Base-by-base conservation (phyloP, 2,888 invertebrate genomes). In the Acholoe squamosa region DNA sequence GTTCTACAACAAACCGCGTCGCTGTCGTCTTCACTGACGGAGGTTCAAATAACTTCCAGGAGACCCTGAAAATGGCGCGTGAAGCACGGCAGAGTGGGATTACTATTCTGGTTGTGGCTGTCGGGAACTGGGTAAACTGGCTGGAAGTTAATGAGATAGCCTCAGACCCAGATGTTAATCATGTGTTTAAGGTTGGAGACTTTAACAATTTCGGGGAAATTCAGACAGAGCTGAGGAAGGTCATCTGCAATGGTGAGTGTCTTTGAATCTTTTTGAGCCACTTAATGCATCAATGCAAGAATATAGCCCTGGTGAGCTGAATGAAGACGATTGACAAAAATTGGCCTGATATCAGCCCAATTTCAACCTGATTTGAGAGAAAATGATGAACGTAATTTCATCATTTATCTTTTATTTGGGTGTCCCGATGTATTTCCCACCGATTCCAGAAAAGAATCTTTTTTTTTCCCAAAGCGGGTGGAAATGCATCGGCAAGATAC, bases 21-120 rank as follows among this genome's bases (percentile, higher is more conserved):
- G 93, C 91, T 22, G 90, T 94, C n/a, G 86, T 94, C 22, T 92
- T 95, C 16, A 93, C 91, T 25, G 93, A 95, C 88, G 95, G 95
- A 90, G 93, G 94, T 16, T 95, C 95, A 92, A 89, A 90, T 25
- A 76, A 90, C 43, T 90, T 90, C 25, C 25, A 22, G 77, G 25
- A 43, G 43, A 89, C 89, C 16, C 52, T 89, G 19, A 76, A 71
- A 34, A 76, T 76, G 77, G 89, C 89, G 22, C 61, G 34, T 28
- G 89, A 71, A 51, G 67, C 71, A 5, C 86, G 84, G 19, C 16
- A n/a, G 76, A 19, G 25, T n/a, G 84, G 84, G n/a, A 84, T 90
- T 5, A 67, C 86, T 16, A 22, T 90, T 22, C 52, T 90, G 12
- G 86, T 86, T 0, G 90, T 90, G 0, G 84, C 51, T 3, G 76